A percentile compares a stretch with the other conserved stretches of the same genome.
phyloP scores from a whole-genome alignment of 2,888 invertebrate species.

The Pachliopta kotzebuea region DNA sequence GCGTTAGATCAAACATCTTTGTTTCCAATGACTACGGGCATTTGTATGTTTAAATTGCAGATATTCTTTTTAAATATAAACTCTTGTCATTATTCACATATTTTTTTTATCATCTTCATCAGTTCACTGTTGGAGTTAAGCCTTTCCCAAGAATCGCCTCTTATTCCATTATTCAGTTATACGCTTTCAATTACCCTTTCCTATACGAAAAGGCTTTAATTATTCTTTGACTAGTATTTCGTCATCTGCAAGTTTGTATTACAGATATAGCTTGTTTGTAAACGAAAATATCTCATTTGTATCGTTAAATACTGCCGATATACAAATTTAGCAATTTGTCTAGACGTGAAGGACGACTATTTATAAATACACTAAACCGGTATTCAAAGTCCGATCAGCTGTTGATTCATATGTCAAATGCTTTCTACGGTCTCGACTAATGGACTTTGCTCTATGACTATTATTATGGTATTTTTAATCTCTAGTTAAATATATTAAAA shows the following conservation, averaged over 20 bases:
- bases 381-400: slow-evolving; percentile 25
- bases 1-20: slow-evolving; percentile 16
- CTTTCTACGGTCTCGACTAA: neutral
- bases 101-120: too few species aligned
- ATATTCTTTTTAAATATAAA: neutral
- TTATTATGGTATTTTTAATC: neutral
- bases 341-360: slow-evolving; percentile 22
- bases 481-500: too few species aligned
- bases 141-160: too few species aligned
- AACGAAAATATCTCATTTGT: neutral
- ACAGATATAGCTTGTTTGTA: too few species aligned
- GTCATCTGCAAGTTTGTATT: too few species aligned
- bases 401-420: slow-evolving; percentile 13
- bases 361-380: slow-evolving; percentile 25
- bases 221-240: neutral
- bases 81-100: too few species aligned
- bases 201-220: too few species aligned
- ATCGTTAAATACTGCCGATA: neutral
- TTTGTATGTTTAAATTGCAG: slow-evolving; percentile 5
- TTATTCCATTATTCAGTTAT: too few species aligned
- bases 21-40: neutral
- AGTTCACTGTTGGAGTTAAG: too few species aligned
- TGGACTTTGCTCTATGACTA: slow-evolving; percentile 4
- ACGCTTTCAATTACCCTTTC: too few species aligned
- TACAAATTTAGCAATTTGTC: slow-evolving; percentile 11